Percentiles rank a stretch among this genome's conserved stretches.
These are phyloP conservation scores for Lethocerus indicus DNA, from an alignment of 1,140 invertebrate genomes.

Conservation along the genomic window DNA sequence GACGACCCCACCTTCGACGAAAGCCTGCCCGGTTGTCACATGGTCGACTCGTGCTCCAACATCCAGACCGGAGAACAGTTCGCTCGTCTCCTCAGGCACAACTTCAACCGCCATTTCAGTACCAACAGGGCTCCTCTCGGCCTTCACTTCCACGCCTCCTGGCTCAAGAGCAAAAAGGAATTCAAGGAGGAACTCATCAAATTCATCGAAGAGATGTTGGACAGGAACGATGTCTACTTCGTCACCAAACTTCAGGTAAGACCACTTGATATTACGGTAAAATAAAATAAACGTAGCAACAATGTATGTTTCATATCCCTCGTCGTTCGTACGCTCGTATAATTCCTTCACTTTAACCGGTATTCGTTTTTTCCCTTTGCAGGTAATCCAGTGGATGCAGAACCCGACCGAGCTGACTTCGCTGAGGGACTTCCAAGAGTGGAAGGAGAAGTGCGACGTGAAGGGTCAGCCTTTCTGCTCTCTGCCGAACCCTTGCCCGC, in stretches of 20 bases:
- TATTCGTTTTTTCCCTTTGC: slow-evolving; percentile 17
- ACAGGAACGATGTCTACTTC: slow-evolving; percentile 84
- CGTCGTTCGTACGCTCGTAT: no score
- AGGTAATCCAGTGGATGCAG: slow-evolving; percentile 96
- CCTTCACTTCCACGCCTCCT: slow-evolving; percentile 87
- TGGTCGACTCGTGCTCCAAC: slow-evolving; percentile 86
- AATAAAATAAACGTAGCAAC: no score
- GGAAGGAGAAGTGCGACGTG: slow-evolving; percentile 91
- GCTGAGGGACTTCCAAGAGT: slow-evolving; percentile 79
- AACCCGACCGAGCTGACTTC: slow-evolving; percentile 76
- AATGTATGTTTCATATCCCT: no score
- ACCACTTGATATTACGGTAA: not conserved
- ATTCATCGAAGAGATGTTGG: slow-evolving; percentile 85
- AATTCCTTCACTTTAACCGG: no score
- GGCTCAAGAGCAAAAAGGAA: slow-evolving; percentile 87
- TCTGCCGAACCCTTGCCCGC: slow-evolving; percentile 72
- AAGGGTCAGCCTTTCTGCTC: slow-evolving; percentile 87
- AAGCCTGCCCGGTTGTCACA: slow-evolving; percentile 79
- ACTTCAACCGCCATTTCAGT: slow-evolving; percentile 84
- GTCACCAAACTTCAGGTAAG: slow-evolving; percentile 70
- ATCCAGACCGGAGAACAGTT: slow-evolving; percentile 80
- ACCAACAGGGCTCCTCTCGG: slow-evolving; percentile 87
- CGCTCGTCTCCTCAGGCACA: slow-evolving; percentile 70
- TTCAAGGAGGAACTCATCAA: slow-evolving; percentile 82
- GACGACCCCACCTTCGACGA: slow-evolving; percentile 84